Evolutionary conservation across 1,140 invertebrate genomes (phyloP).

Genomic region (Tetragonula clypearis): DNA sequence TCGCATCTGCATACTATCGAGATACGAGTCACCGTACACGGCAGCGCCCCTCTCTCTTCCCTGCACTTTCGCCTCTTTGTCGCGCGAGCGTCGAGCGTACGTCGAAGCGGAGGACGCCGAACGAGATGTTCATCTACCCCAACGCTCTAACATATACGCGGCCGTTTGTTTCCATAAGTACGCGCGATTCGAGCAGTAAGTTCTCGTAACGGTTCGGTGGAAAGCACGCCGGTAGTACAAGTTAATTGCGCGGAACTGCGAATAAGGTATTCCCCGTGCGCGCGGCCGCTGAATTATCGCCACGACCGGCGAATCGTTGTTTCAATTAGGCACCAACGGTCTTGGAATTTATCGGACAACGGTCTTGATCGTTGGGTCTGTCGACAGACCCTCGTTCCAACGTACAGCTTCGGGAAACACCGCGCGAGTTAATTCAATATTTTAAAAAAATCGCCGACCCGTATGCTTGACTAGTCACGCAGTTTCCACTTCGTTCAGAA

Average conservation of each 20-base stretch:
- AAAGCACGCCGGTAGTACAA: constrained; percentile 40
- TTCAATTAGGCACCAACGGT: constrained; percentile 43
- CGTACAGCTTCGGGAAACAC: not conserved
- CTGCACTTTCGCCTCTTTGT: not conserved
- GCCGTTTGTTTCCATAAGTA: constrained; percentile 52
- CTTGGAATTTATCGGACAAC: constrained; percentile 38
- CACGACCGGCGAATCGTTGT: constrained; percentile 40
- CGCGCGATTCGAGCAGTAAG: constrained; percentile 49
- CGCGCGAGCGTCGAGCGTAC: not conserved
- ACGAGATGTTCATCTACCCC: constrained; percentile 46
- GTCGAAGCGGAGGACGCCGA: constrained; percentile 21
- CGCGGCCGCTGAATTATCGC: constrained; percentile 31
- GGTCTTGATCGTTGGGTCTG: not conserved
- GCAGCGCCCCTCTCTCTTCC: constrained; percentile 27
- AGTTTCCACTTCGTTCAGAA: not conserved
- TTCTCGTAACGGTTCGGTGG: constrained; percentile 45
- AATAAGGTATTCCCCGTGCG: constrained; percentile 44
- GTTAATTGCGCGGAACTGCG: constrained; percentile 55
- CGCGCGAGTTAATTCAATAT: too few species aligned
- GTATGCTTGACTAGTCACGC: not conserved
- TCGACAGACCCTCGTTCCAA: not conserved
- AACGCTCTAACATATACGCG: constrained; percentile 38
- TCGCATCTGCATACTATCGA: constrained; percentile 74
- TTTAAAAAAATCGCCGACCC: not conserved
- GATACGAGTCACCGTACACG: constrained; percentile 57